These are phyloP conservation scores for Sorex araneus DNA, from an alignment of 2,113 vertebrate species.

Conservation along the genomic window DNA sequence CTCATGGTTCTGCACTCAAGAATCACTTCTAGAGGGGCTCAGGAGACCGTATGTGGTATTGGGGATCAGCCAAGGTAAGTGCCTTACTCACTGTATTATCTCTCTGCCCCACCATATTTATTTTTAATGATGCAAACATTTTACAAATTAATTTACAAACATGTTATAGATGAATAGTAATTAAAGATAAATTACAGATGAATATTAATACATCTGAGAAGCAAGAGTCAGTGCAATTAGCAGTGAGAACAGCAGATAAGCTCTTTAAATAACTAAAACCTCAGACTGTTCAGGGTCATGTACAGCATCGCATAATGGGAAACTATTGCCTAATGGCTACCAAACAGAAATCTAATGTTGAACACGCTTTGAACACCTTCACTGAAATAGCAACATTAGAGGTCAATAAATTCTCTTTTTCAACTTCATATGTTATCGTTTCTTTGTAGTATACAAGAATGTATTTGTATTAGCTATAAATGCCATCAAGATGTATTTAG, in stretches of 20 bases:
- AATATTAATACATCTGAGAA: conserved; percentile 96
- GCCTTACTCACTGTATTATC: too few relatives aligned
- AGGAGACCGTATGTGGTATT: too few relatives aligned
- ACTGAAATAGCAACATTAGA: conserved; percentile 95
- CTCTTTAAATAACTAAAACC: conserved; percentile 97
- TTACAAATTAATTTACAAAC: too few relatives aligned
- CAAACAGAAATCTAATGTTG: conserved; percentile 95
- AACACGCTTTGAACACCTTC: conserved; percentile 94
- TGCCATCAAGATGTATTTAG: conserved; percentile 42
- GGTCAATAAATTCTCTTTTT: conserved; percentile 88
- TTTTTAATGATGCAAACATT: too few relatives aligned
- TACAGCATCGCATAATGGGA: conserved; percentile 96
- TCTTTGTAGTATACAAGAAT: neutral
- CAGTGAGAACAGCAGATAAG: conserved; percentile 97
- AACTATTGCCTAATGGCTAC: conserved; percentile 96
- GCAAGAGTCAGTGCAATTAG: conserved; percentile 96
- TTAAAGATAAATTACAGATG: too few relatives aligned
- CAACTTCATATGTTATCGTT: neutral
- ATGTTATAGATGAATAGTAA: too few relatives aligned
- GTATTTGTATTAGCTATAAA: too few relatives aligned
- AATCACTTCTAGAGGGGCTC: too few relatives aligned
- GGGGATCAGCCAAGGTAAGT: too few relatives aligned
- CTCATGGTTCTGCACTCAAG: too few relatives aligned
- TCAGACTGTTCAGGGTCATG: conserved; percentile 93
- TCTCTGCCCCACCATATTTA: too few relatives aligned